These are phyloP conservation scores for Temnothorax nylanderi DNA, from an alignment of 1,140 invertebrate species.

Conservation along the genomic window DNA sequence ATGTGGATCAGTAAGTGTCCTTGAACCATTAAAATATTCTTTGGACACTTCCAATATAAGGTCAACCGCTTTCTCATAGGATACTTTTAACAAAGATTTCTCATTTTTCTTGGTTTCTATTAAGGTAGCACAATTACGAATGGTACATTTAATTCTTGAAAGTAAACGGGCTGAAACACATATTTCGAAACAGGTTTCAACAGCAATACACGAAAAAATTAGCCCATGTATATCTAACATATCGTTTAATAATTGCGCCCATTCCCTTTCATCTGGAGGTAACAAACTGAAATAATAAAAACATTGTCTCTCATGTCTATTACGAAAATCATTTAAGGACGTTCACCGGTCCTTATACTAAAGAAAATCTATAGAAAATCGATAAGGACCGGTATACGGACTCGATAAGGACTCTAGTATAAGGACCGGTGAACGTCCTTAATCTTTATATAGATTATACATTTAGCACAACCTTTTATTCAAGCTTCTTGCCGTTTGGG, in stretches of 20 bases:
- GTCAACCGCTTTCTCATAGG: slow-evolving; percentile 86
- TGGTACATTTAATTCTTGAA: slow-evolving; percentile 79
- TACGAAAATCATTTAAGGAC: slow-evolving; percentile 2
- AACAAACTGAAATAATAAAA: slow-evolving; percentile 77
- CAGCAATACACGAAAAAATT: slow-evolving; percentile 84
- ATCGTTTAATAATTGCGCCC: slow-evolving; percentile 84
- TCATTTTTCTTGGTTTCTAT: slow-evolving; percentile 80
- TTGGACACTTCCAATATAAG: slow-evolving; percentile 87
- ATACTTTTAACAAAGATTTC: slow-evolving; percentile 83
- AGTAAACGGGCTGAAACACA: slow-evolving; percentile 78
- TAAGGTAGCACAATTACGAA: slow-evolving; percentile 80
- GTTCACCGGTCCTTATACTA: too few species aligned
- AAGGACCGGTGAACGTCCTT: too few species aligned
- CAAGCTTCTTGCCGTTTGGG: slow-evolving; percentile 85
- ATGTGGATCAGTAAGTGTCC: slow-evolving; percentile 87
- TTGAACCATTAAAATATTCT: slow-evolving; percentile 90
- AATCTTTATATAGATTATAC: background rate
- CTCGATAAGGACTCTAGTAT: too few species aligned
- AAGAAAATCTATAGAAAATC: too few species aligned
- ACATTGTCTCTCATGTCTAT: slow-evolving; percentile 38
- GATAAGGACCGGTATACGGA: too few species aligned
- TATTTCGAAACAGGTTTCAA: slow-evolving; percentile 84
- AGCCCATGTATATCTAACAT: slow-evolving; percentile 87
- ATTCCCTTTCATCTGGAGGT: slow-evolving; percentile 80
- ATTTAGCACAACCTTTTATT: slow-evolving; percentile 83